Percentiles rank a stretch among this genome's conserved stretches.
These are phyloP conservation scores for Caenorhabditis inopinata DNA, from an alignment of 1,140 invertebrate genomes.

Conservation along the genomic window DNA sequence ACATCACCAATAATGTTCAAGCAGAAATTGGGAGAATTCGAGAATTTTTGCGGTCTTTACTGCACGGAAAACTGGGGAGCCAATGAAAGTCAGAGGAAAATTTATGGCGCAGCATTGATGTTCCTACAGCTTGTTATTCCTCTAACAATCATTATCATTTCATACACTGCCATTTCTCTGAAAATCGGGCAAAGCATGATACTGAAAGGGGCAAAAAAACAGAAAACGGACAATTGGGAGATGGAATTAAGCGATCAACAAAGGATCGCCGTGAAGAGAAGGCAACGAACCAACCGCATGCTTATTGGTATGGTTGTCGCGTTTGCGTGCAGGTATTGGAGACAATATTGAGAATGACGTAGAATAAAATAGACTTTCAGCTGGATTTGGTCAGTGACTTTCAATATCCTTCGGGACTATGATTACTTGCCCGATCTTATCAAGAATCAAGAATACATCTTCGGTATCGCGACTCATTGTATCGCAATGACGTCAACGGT, in stretches of 20 bases:
- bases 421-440: constrained; percentile 64
- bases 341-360: neutral
- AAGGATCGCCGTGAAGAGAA: constrained; percentile 57
- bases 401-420: constrained; percentile 70
- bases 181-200: constrained; percentile 59
- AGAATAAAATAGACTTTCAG: constrained; percentile 52
- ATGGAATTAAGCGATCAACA: constrained; percentile 52
- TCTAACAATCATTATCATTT: constrained; percentile 59
- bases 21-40: constrained; percentile 53
- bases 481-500: constrained; percentile 71
- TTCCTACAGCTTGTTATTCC: constrained; percentile 63
- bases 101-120: constrained; percentile 60
- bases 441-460: constrained; percentile 63
- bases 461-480: constrained; percentile 70
- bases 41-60: constrained; percentile 59
- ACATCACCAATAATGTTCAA: constrained; percentile 57
- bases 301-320: constrained; percentile 62
- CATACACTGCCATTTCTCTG: constrained; percentile 63
- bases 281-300: constrained; percentile 65
- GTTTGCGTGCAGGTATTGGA: constrained; percentile 36
- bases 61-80: constrained; percentile 60
- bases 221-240: constrained; percentile 39
- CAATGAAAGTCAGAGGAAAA: constrained; percentile 49
- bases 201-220: constrained; percentile 53
- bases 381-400: constrained; percentile 71